Conservation (phyloP, 1,140 invertebrate species). For the Sesamia nonagrioides region DNA sequence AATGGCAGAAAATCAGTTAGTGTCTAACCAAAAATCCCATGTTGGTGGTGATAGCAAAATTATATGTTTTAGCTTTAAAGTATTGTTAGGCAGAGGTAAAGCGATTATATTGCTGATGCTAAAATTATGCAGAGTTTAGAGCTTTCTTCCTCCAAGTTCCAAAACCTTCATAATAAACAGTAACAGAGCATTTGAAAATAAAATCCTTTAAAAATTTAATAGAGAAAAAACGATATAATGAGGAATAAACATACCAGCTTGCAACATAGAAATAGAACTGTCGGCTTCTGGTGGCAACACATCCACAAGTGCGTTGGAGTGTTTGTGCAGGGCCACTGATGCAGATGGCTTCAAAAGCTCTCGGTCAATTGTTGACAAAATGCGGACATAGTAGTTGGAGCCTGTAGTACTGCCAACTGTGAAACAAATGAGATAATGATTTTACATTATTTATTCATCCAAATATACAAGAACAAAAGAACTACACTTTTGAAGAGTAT, state of each 20-base stretch:
- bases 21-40: no score
- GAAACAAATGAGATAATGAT: background rate
- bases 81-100: no score
- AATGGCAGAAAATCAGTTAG: background rate
- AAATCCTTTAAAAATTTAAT: no score
- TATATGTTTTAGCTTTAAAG: no score
- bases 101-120: no score
- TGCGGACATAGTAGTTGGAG: slow-evolving; percentile 99
- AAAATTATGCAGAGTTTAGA: no score
- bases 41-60: no score
- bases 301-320: slow-evolving; percentile 99
- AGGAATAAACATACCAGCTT: slow-evolving; percentile 90
- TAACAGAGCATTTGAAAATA: no score
- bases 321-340: slow-evolving; percentile 98
- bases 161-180: no score
- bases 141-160: no score
- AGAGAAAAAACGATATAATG: background rate
- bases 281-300: slow-evolving; percentile 99
- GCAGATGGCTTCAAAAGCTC: slow-evolving; percentile 98
- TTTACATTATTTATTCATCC: background rate
- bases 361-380: slow-evolving; percentile 98
- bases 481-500: no score
- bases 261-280: slow-evolving; percentile 98
- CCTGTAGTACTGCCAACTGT: slow-evolving; percentile 92
- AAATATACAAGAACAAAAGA: no score